Evolutionary conservation across 2,888 invertebrate genomes (phyloP), one percentile per base, ranked within the genome.

Genomic region (Cecidostiba fungosa): DNA sequence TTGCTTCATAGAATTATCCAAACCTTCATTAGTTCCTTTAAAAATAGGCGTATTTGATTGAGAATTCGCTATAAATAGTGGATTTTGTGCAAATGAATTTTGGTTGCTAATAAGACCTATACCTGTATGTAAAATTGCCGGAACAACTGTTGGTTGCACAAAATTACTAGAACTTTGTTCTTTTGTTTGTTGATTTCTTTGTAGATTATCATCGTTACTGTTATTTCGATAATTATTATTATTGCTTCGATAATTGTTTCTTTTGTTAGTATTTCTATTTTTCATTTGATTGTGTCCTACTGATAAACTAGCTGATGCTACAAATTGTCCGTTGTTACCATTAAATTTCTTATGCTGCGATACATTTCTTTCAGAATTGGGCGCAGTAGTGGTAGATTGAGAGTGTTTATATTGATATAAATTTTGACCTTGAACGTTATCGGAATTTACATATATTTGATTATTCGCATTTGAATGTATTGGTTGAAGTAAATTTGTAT

Each of bases 231-330:
- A 54, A 14, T 84, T 14, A 43, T 80, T 39, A 39, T 36, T 70
- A 16, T 50, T n/a, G n/a, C n/a, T 69, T 19, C 77, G 16, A 54
- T 81, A 77, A 47, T 85, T 82, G 3, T 66, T 59, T 54, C 62
- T 77, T 32, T 70, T 47, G 29, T 32, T 82, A 59, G 14, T n/a
- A 62, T 59, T 43, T 43, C 39, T 79, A 72, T 54, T 39, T 23
- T 43, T 26, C 1, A 74, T 50, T 1, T 82, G 62, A 12, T 50
- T 32, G 19, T 77, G 59, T 47, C 88, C 90, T 2, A 92, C 92
- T 0, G 91, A 86, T 19, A 91, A 85, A 79, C 90, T 92, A 0
- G 92, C 92, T 6, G 91, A 89, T 3, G 92, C 90, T 47, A 92
- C 77, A 78, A 89, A 91, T 43, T 91, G 91, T 1, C 89, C 88